Conservation (phyloP, 35 echinoderm and acorn worm species). For the Holothuria glaberrima region DNA sequence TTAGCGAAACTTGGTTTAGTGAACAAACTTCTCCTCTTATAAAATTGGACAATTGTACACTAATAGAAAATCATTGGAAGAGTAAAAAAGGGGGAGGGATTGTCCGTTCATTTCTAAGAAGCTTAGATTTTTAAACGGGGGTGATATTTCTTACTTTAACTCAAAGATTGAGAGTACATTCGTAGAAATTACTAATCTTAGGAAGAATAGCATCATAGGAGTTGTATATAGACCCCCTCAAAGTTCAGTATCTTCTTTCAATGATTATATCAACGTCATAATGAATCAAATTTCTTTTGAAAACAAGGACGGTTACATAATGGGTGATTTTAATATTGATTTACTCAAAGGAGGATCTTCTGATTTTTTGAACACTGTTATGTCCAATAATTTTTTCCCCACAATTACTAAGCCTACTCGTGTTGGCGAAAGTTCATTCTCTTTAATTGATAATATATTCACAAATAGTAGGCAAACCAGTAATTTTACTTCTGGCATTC, state of each 20-base stretch:
- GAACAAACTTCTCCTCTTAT: neutral
- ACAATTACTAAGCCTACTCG: slow-evolving; percentile 15
- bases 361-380: neutral
- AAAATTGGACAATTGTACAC: neutral
- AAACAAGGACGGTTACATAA: neutral
- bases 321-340: slow-evolving; percentile 52
- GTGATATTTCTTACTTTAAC: neutral
- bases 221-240: slow-evolving; percentile 7
- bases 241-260: slow-evolving; percentile 4
- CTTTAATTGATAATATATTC: neutral
- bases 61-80: neutral
- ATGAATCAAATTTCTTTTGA: neutral
- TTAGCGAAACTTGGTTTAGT: slow-evolving; percentile 22
- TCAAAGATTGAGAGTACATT: neutral
- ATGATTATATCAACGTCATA: neutral
- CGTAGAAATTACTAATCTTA: neutral
- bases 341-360: neutral
- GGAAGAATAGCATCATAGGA: neutral
- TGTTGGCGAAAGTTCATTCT: neutral
- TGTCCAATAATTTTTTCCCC: neutral
- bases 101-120: neutral
- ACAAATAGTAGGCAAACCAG: neutral
- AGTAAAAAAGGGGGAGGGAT: neutral
- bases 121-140: neutral
- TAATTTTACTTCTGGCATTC: neutral